Base-by-base conservation (phyloP, 2,888 invertebrate genomes). In the Pseudanteris insignis region DNA sequence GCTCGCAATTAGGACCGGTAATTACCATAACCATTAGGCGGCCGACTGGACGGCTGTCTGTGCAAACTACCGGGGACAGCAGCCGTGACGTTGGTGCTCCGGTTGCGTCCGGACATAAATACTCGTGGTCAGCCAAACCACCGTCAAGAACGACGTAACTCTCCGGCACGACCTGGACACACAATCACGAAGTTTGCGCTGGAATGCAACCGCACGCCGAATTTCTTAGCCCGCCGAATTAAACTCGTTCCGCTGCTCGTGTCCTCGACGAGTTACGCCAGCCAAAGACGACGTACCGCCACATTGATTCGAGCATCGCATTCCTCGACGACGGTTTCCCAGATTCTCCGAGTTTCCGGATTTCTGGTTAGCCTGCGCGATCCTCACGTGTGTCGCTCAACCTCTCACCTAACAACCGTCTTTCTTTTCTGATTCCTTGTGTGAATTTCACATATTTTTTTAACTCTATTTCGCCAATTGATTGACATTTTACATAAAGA, bases 11-110 rank as follows among this genome's bases (percentile, higher is more conserved):
- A 79, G 77, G 77, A 73, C 71, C 67, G 72, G 78, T 79, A 79
- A 79, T 79, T 79, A 79, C 79, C 79, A 79, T 78, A 79, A 79
- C 77, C 79, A 79, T 79, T 79, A 79, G 77, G 72, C 74, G 58
- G 67, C 64, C 59, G 62, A 69, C 54, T 54, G 69, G 69, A 66
- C 41, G 47, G 69, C 61, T 46, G 70, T 51, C 54, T 60, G 64
- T 68, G 65, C 68, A 72, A 73, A 73, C 73, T 74, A 71, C 71
- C 68, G 60, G 65, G 68, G 70, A 70, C 69, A 67, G 66, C 65
- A 67, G 65, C 65, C 66, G 67, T 66, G 70, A 70, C 68, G 65
- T 65, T 58, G 67, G 65, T 21, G 32, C 33, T 32, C 43, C 61
- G 65, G 69, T 69, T 70, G n/a, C 70, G 73, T 71, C 72, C 73